Conservation (phyloP, 2,113 vertebrate genomes). For the Mus musculus region GRCm39 chrX:81988501-81989000, state of each 20-base stretch:
- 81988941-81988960: background rate
- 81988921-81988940: background rate
- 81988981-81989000: background rate
- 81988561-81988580: background rate
- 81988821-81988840: background rate
- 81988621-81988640: background rate
- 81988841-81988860: background rate
- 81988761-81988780: background rate
- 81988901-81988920: background rate
- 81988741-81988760: background rate
- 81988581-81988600: background rate
- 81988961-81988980: background rate
- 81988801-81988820: background rate
- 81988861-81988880: background rate
- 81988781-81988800: background rate
- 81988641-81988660: background rate
- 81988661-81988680: background rate
- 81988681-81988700: background rate
- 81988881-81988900: background rate
- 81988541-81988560: background rate
- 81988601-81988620: background rate
- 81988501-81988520: background rate
- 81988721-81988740: background rate
- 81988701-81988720: background rate
- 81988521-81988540: background rate